Base-by-base conservation (phyloP, 2,888 invertebrate species). In the Catocala fraxini region DNA sequence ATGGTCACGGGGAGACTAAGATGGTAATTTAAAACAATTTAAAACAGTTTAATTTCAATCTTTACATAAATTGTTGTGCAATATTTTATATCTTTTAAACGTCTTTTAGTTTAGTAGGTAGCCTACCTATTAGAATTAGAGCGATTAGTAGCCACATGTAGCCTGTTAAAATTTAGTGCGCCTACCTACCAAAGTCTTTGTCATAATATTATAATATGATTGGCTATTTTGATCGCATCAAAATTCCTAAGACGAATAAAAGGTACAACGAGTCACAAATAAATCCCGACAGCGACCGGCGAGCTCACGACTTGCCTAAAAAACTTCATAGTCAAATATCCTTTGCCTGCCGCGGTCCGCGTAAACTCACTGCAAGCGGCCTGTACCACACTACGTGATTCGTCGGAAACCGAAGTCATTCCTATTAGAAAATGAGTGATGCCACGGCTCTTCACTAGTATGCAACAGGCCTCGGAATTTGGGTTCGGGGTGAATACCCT, bases 401-500 rank as follows among this genome's bases (percentile, higher is more conserved):
- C 71, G 64, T 68, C 35, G 60, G 65, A 73, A 71, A 70, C 66
- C 60, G 66, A 66, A 58, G 63, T 64, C 69, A 70, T 83, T 90
- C 85, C 84, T 88, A 89, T 88, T 83, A 86, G 90, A 91, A 84
- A 77, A 79, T 83, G 61, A 66, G 70, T 69, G 70, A 84, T 64
- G 70, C 69, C 64, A 25, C 25, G 69, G 65, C 67, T 82, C 87
- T 79, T 82, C 81, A 79, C 82, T 80, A 82, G 93, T 93, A 93
- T 93, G 90, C 79, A 83, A 78, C 89, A 81, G 81, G 84, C 86
- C 87, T 83, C 85, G 90, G 92, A 92, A 93, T 94, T 92, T 85
- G 92, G 93, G 91, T 90, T 90, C 88, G 93, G 93, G 94, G 94
- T 94, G 93, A 94, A 94, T 94, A 94, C 94, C 94, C 94, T 94